Evolutionary conservation across 53 echinoderm and acorn worm species (phyloP).

Genomic region (Temnopleurus reevesii): DNA sequence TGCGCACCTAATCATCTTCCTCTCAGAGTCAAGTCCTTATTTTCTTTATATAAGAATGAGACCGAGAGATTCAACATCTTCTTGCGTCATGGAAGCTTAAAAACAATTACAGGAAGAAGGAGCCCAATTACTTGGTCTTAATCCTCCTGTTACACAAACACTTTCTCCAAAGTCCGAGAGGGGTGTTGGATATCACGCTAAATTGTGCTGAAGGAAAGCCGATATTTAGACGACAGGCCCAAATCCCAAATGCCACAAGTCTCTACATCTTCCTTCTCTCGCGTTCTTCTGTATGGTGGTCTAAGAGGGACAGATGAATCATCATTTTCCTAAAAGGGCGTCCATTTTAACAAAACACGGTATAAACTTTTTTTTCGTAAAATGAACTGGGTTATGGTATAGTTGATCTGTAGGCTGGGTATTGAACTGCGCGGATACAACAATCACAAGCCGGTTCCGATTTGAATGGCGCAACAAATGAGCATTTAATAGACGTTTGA

Average conservation of each 20-base stretch:
- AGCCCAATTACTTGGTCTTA: slow-evolving; percentile 10
- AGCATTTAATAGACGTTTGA: no score
- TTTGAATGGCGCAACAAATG: no score
- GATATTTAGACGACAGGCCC: not conserved
- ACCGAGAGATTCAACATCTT: not conserved
- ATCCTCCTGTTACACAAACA: not conserved
- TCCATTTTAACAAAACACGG: no score
- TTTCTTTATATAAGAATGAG: not conserved
- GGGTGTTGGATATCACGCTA: not conserved
- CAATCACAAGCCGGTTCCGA: no score
- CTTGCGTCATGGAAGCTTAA: not conserved
- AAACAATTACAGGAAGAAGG: not conserved
- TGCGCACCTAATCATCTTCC: not conserved
- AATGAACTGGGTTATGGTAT: no score
- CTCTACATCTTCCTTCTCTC: not conserved
- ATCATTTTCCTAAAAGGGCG: no score
- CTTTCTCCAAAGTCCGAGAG: not conserved
- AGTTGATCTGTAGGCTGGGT: no score
- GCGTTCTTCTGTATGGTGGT: no score
- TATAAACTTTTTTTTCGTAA: no score
- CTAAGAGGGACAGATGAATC: no score
- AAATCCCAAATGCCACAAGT: not conserved
- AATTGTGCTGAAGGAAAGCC: not conserved
- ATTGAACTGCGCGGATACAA: no score
- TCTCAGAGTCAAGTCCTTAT: not conserved